Percentiles rank a stretch among this genome's conserved stretches.
Conservation (phyloP, 2,113 vertebrate species). For the Oryzias celebensis region DNA sequence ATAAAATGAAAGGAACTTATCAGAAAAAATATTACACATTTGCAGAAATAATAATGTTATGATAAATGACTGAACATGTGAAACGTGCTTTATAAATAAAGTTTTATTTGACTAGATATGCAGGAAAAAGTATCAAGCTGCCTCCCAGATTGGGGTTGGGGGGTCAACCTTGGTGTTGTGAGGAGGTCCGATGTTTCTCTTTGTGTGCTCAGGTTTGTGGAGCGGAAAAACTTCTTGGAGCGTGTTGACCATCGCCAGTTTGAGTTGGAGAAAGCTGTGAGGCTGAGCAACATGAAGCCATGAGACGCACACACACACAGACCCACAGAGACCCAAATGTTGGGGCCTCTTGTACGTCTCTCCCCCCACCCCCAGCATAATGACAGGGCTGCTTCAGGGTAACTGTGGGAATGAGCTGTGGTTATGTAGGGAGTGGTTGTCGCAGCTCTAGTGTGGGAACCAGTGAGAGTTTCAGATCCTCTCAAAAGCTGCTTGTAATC, state of each 20-base stretch:
- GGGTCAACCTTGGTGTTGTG: not conserved
- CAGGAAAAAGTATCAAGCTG: too few species aligned
- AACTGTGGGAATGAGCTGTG: conserved; percentile 17
- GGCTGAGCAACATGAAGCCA: conserved; percentile 93
- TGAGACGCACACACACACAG: conserved; percentile 56
- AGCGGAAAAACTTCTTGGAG: conserved; percentile 95
- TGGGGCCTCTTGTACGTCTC: not conserved
- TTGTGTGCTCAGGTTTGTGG: conserved; percentile 86
- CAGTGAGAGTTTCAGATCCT: not conserved
- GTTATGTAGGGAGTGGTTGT: conserved; percentile 13
- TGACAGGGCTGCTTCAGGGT: not conserved
- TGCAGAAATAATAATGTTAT: too few species aligned
- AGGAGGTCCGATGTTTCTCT: not conserved
- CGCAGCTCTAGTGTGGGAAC: conserved; percentile 12
- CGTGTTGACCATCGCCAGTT: conserved; percentile 96
- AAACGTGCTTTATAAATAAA: too few species aligned
- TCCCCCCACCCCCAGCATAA: conserved; percentile 2
- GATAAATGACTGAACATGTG: too few species aligned
- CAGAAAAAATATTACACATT: too few species aligned
- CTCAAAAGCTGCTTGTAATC: too few species aligned
- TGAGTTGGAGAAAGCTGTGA: conserved; percentile 87
- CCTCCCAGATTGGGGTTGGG: too few species aligned
- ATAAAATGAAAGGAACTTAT: too few species aligned
- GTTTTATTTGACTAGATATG: too few species aligned
- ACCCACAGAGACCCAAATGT: not conserved